These are phyloP conservation scores for Neodiprion lecontei DNA, from an alignment of 1,140 invertebrate species.

Conservation along the genomic window DNA sequence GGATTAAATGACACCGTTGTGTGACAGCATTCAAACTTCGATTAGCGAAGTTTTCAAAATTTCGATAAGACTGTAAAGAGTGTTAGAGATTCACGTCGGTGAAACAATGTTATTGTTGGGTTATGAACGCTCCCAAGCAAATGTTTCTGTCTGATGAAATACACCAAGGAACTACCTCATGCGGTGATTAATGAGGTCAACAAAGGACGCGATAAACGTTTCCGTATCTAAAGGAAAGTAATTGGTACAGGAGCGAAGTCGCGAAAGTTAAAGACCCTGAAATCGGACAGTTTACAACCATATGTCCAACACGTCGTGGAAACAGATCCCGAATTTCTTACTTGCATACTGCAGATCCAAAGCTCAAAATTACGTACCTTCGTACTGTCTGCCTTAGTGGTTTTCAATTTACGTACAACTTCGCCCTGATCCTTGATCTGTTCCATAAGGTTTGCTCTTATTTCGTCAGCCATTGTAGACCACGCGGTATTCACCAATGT, in stretches of 20 bases:
- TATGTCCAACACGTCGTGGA: neutral
- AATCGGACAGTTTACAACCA: neutral
- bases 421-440: slow-evolving; percentile 83
- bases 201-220: neutral
- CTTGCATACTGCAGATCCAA: neutral
- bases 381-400: slow-evolving; percentile 75
- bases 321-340: neutral
- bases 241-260: neutral
- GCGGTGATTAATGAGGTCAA: neutral
- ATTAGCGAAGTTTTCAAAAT: no score
- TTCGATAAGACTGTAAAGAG: no score
- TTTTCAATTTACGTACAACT: slow-evolving; percentile 81
- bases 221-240: neutral
- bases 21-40: no score
- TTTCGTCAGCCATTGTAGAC: slow-evolving; percentile 54
- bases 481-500: slow-evolving; percentile 7
- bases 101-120: no score
- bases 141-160: neutral
- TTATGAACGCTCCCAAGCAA: no score
- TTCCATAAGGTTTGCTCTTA: slow-evolving; percentile 65
- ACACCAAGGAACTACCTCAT: neutral
- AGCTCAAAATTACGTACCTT: slow-evolving; percentile 63
- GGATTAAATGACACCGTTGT: no score
- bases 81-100: no score
- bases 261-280: neutral